phyloP scores from a whole-genome alignment of 2,888 invertebrate species.

The Mythimna vitellina region DNA sequence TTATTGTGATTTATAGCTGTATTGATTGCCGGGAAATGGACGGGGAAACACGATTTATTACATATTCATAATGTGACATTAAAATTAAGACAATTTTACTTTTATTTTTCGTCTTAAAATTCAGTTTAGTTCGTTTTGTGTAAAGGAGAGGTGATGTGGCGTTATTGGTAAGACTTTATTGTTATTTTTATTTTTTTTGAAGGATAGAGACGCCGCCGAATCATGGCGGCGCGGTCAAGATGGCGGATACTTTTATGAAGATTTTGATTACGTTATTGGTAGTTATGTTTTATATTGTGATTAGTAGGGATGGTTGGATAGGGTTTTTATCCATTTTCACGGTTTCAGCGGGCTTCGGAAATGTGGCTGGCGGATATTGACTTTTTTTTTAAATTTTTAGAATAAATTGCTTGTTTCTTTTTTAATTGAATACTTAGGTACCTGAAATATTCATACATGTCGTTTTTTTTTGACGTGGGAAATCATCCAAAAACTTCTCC shows the following conservation, averaged over 20 bases:
- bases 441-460: no score
- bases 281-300: background rate
- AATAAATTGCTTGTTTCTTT: background rate
- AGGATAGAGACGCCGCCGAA: background rate
- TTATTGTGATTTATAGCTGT: slow-evolving; percentile 40
- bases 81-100: background rate
- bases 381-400: background rate
- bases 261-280: background rate
- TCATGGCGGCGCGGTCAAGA: background rate
- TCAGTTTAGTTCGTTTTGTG: background rate
- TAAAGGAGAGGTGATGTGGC: background rate
- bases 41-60: background rate
- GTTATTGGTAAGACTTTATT: slow-evolving; percentile 5
- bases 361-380: no score
- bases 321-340: background rate
- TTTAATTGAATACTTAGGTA: no score
- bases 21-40: slow-evolving; percentile 31
- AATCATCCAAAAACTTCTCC: no score
- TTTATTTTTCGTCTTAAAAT: background rate
- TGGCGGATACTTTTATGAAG: slow-evolving; percentile 11
- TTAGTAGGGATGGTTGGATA: background rate
- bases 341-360: background rate
- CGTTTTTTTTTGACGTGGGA: no score
- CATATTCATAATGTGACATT: background rate
- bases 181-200: background rate